A percentile compares a stretch with the other conserved stretches of the same genome.
Conservation (phyloP, 2,797 vertebrate species). For the Siniperca scherzeri region DNA sequence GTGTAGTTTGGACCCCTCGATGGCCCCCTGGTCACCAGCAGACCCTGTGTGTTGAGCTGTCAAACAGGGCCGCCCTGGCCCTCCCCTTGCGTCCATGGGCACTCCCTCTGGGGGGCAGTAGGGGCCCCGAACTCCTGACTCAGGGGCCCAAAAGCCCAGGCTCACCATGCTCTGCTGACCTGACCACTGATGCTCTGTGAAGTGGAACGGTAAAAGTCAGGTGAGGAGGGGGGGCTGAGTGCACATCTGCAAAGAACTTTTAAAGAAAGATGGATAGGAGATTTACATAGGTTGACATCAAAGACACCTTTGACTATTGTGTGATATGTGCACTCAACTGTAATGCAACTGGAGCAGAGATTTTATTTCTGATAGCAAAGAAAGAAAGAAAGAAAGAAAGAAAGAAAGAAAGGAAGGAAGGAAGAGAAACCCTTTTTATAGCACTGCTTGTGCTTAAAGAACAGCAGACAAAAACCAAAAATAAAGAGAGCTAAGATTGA, state of each 20-base stretch:
- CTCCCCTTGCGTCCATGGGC: slow-evolving; percentile 77
- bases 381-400: slow-evolving; percentile 28
- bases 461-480: slow-evolving; percentile 44
- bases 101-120: slow-evolving; percentile 74
- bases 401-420: slow-evolving; percentile 31
- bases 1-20: slow-evolving; percentile 72
- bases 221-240: slow-evolving; percentile 51
- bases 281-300: slow-evolving; percentile 70
- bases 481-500: slow-evolving; percentile 52
- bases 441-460: slow-evolving; percentile 11
- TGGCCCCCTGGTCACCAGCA: slow-evolving; percentile 85
- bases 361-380: slow-evolving; percentile 41
- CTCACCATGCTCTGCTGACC: slow-evolving; percentile 65
- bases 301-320: slow-evolving; percentile 64
- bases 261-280: slow-evolving; percentile 48
- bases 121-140: slow-evolving; percentile 58
- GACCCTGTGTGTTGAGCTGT: slow-evolving; percentile 84
- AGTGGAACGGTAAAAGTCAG: slow-evolving; percentile 73
- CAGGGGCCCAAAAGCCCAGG: slow-evolving; percentile 45
- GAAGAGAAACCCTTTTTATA: slow-evolving; percentile 31
- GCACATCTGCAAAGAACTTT: slow-evolving; percentile 65
- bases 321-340: slow-evolving; percentile 62
- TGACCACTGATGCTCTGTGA: slow-evolving; percentile 62
- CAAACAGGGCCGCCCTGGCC: slow-evolving; percentile 77
- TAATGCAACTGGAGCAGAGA: slow-evolving; percentile 39